A percentile compares a stretch with the other conserved stretches of the same genome.
phyloP scores from a whole-genome alignment of 2,113 vertebrate genomes.

The Xenotilapia leptura region DNA sequence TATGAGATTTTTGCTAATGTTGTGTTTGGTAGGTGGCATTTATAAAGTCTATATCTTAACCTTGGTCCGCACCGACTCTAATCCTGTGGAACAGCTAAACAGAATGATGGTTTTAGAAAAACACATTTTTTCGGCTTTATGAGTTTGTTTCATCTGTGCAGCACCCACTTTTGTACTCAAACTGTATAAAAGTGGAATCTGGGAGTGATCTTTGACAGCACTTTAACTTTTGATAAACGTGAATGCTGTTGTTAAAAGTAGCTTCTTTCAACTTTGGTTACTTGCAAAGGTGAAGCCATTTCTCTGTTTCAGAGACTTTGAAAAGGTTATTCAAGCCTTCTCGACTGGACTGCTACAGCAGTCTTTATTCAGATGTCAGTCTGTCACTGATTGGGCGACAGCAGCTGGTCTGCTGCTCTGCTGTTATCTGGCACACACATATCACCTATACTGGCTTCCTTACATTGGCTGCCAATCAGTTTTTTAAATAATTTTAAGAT shows the following conservation, averaged over 20 bases:
- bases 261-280: background rate
- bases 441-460: background rate
- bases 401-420: background rate
- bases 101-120: background rate
- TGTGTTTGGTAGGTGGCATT: background rate
- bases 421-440: background rate
- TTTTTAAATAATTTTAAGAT: background rate
- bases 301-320: background rate
- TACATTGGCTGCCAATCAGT: background rate
- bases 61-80: accelerated
- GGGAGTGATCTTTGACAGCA: background rate
- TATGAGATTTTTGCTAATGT: background rate
- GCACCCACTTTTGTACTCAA: background rate
- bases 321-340: background rate
- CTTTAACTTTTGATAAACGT: background rate
- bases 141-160: background rate
- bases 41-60: background rate
- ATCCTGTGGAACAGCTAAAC: background rate
- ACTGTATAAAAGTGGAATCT: background rate
- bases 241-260: background rate
- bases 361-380: background rate
- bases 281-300: background rate
- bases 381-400: background rate
- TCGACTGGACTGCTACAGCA: background rate
- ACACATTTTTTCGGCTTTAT: background rate